Evolutionary conservation across 1,140 invertebrate species (phyloP).

Genomic region (Galendromus occidentalis): DNA sequence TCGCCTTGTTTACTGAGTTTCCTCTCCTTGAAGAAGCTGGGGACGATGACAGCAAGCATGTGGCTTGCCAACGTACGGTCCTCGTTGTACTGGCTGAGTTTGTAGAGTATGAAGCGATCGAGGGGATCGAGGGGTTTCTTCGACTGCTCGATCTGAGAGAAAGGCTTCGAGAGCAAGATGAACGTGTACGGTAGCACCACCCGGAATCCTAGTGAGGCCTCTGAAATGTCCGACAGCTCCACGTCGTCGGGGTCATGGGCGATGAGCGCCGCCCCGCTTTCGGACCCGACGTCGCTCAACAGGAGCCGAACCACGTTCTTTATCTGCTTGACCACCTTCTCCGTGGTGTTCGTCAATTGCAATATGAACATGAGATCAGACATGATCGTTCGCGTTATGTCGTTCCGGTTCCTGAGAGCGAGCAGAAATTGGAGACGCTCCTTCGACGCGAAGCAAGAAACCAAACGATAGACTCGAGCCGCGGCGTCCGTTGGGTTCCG

Average conservation of each 20-base stretch:
- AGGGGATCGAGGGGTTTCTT: not conserved
- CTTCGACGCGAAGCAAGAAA: slow-evolving; percentile 44
- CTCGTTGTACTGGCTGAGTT: not conserved
- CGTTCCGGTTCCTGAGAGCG: not conserved
- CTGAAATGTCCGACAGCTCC: not conserved
- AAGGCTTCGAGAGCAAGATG: not conserved
- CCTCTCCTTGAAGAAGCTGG: not conserved
- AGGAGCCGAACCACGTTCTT: not conserved
- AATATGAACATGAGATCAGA: not conserved
- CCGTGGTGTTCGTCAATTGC: not conserved
- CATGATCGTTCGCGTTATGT: not conserved
- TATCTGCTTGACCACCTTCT: not conserved
- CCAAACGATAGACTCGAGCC: not conserved
- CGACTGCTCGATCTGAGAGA: not conserved
- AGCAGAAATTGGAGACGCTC: not conserved
- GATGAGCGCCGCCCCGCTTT: not conserved
- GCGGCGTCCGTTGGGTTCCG: not conserved
- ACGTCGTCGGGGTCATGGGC: not conserved
- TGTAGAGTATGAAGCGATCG: not conserved
- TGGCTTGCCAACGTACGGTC: not conserved
- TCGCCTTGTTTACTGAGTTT: not conserved
- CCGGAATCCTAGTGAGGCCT: not conserved
- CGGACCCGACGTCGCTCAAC: not conserved
- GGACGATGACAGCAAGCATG: not conserved
- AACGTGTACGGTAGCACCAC: not conserved